Conservation (phyloP, 2,113 vertebrate species). For the Phalacrocorax carbo region DNA sequence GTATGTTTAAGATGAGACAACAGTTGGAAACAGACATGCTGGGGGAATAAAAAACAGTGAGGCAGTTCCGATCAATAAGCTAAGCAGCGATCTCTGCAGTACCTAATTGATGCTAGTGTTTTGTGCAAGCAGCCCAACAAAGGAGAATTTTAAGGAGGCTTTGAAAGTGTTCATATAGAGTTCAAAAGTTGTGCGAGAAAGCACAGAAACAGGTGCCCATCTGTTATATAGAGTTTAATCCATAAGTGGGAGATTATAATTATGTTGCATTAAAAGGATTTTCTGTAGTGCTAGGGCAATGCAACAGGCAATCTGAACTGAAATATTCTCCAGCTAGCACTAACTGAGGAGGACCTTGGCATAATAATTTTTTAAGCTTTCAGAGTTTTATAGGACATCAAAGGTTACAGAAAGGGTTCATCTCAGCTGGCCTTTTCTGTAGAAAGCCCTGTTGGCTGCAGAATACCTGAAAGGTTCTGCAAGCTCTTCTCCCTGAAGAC, state of each 20-base stretch:
- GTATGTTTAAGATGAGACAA: not conserved
- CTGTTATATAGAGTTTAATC: not conserved
- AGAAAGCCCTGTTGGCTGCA: not conserved
- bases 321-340: not conserved
- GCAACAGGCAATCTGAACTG: not conserved
- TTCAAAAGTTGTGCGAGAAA: not conserved
- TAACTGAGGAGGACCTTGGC: not conserved
- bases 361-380: not conserved
- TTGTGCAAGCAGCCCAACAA: not conserved
- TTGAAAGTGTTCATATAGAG: not conserved
- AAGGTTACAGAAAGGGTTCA: not conserved
- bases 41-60: not conserved
- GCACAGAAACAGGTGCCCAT: not conserved
- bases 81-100: not conserved
- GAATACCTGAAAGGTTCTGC: not conserved
- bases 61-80: not conserved
- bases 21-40: not conserved
- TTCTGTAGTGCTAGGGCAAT: not conserved
- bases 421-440: not conserved
- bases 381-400: not conserved
- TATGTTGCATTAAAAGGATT: not conserved
- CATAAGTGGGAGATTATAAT: not conserved
- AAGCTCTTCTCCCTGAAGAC: not conserved
- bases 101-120: not conserved
- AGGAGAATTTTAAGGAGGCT: not conserved